Base-by-base conservation (phyloP, 2,888 invertebrate genomes). In the Hipparchia sbordonii region DNA sequence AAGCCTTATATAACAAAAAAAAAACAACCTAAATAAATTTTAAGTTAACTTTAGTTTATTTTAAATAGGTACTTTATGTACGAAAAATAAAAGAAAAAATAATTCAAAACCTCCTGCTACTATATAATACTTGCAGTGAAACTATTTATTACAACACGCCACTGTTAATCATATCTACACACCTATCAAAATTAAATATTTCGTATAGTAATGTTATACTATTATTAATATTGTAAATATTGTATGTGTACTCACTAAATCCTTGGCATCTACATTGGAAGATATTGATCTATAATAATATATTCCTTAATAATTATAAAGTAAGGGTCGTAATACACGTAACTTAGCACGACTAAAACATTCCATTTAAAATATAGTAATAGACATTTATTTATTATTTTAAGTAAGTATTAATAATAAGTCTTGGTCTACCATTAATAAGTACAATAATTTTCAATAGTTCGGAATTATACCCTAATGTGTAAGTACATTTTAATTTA, bases 201-300 rank as follows among this genome's bases (percentile, higher is more conserved):
- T 39, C 39, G 39, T 39, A 39, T 39, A 39, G 39, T 39, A 4
- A 39, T 39, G 39, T 39, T 39, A 39, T 46, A 39, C 45, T 56
- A 13, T 45, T 12, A 52, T 52, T 65, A 23, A 23, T 39, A 39
- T 60, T 70, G 56, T 71, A 70, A 62, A 71, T 59, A 33, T 65
- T 66, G 60, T 68, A 72, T 71, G 9, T 79, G 9, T 79, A 79
- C 77, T 68, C 80, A 79, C 77, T 72, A 76, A 70, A 72, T 74
- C 75, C 71, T 86, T 86, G 86, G 86, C 86, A 85, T 76, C 81
- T 82, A 82, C 74, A 80, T 78, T 84, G 85, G 85, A 82, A 84
- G 84, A 83, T 69, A 65, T 9, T 67, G n/a, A 6, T 57, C 13
- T 69, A 51, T 51, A 5, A 67, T 59, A 51, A 63, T 63, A 52